These are phyloP conservation scores for Hofmannophila pseudospretella DNA, from an alignment of 2,888 invertebrate species.

Conservation along the genomic window DNA sequence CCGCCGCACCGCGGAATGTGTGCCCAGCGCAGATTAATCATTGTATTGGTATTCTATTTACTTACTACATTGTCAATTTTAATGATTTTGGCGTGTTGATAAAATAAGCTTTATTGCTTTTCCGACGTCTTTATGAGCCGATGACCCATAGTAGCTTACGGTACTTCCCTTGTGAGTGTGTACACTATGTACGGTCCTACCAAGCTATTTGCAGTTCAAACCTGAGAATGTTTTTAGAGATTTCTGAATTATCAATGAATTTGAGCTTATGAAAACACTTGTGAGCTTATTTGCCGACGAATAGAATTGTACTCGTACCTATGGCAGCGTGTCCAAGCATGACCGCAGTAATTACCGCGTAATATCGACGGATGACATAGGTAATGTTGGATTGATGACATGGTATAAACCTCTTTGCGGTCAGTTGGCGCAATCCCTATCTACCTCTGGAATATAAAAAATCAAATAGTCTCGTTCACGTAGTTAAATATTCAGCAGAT, in stretches of 20 bases:
- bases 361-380: conserved; percentile 3
- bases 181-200: conserved; percentile 42
- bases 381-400: neutral
- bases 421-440: neutral
- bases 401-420: neutral
- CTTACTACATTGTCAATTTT: conserved; percentile 41
- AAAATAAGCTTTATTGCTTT: conserved; percentile 55
- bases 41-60: conserved; percentile 27
- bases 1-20: conserved; percentile 19
- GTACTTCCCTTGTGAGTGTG: conserved; percentile 47
- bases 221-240: conserved; percentile 18
- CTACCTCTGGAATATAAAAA: conserved; percentile 9
- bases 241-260: conserved; percentile 24
- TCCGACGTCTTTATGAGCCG: conserved; percentile 62
- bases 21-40: conserved; percentile 22
- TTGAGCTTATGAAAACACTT: conserved; percentile 18
- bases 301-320: neutral
- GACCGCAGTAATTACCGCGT: conserved; percentile 9
- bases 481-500: conserved; percentile 40
- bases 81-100: conserved; percentile 39
- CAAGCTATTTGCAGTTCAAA: conserved; percentile 2
- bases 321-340: conserved; percentile 4
- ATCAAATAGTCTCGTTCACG: conserved; percentile 44
- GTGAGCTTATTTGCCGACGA: conserved; percentile 1
- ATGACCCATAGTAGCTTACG: conserved; percentile 62